These are phyloP conservation scores for Nasonia giraulti DNA, from an alignment of 1,140 invertebrate genomes.

Conservation along the genomic window DNA sequence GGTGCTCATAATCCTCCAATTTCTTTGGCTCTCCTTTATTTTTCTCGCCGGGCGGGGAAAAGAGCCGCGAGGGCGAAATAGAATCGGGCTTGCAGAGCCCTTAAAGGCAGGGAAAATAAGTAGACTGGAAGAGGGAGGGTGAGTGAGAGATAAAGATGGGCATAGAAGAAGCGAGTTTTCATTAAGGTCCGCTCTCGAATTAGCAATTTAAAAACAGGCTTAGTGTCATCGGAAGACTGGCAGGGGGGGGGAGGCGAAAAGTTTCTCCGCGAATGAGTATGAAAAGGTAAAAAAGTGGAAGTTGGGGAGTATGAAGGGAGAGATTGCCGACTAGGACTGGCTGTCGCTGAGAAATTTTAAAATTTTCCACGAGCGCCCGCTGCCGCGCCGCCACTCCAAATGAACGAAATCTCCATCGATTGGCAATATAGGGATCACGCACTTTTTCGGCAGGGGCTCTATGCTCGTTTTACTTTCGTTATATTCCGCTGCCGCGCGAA, in stretches of 20 bases:
- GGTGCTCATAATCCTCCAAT: slow-evolving; percentile 60
- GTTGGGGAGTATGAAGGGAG: not conserved
- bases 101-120: slow-evolving; percentile 42
- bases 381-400: slow-evolving; percentile 26
- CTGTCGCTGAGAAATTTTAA: not conserved
- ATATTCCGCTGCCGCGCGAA: slow-evolving; percentile 28
- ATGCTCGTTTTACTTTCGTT: slow-evolving; percentile 13
- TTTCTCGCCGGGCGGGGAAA: slow-evolving; percentile 47
- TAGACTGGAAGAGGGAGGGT: not conserved
- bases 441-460: not conserved
- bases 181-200: slow-evolving; percentile 63
- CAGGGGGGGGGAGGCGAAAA: not conserved
- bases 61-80: slow-evolving; percentile 23
- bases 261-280: slow-evolving; percentile 31
- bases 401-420: slow-evolving; percentile 45
- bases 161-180: slow-evolving; percentile 62
- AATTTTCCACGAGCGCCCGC: not conserved
- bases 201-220: slow-evolving; percentile 68
- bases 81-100: slow-evolving; percentile 3
- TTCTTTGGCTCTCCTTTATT: slow-evolving; percentile 56
- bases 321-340: not conserved
- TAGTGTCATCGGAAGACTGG: slow-evolving; percentile 53
- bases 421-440: slow-evolving; percentile 7
- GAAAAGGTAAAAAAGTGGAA: slow-evolving; percentile 30
- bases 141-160: not conserved